A percentile compares a stretch with the other conserved stretches of the same genome.
Conservation (phyloP, 2,888 invertebrate species). For the Disparrhopalites patrizii region DNA sequence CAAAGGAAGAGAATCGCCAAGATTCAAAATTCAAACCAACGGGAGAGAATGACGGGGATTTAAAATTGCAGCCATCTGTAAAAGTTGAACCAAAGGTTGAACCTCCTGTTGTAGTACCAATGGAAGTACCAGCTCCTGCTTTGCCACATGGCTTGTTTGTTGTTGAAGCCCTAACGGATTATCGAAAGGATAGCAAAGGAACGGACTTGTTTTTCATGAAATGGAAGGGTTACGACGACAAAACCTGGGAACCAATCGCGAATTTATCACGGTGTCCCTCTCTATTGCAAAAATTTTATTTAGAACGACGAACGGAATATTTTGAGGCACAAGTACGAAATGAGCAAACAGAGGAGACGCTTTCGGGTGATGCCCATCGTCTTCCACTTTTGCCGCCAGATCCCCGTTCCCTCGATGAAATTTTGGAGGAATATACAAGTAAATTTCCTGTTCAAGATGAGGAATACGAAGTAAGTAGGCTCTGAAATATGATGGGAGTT, state of each 20-base stretch:
- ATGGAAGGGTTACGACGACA: conserved; percentile 14
- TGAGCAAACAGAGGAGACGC: background rate
- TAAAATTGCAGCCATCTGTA: too few relatives aligned
- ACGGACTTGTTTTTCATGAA: background rate
- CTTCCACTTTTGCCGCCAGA: conserved; percentile 1
- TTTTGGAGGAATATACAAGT: background rate
- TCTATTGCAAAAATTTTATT: conserved; percentile 6
- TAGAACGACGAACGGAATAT: background rate
- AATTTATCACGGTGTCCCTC: conserved; percentile 3
- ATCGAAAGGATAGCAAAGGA: too few relatives aligned
- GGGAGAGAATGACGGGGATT: too few relatives aligned
- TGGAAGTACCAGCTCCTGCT: too few relatives aligned
- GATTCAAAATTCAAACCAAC: too few relatives aligned
- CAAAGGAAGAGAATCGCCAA: too few relatives aligned
- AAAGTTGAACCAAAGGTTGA: too few relatives aligned
- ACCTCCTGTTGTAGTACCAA: too few relatives aligned
- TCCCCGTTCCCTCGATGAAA: conserved; percentile 3
- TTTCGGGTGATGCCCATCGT: background rate
- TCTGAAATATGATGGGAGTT: background rate
- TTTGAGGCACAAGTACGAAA: background rate
- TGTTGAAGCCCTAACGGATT: background rate
- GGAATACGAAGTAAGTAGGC: background rate
- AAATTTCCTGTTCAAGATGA: background rate
- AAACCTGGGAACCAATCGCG: conserved; percentile 18
- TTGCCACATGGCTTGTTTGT: too few relatives aligned